These are phyloP conservation scores for Liopterus haemorrhoidalis DNA, from an alignment of 2,888 invertebrate species.

Conservation along the genomic window DNA sequence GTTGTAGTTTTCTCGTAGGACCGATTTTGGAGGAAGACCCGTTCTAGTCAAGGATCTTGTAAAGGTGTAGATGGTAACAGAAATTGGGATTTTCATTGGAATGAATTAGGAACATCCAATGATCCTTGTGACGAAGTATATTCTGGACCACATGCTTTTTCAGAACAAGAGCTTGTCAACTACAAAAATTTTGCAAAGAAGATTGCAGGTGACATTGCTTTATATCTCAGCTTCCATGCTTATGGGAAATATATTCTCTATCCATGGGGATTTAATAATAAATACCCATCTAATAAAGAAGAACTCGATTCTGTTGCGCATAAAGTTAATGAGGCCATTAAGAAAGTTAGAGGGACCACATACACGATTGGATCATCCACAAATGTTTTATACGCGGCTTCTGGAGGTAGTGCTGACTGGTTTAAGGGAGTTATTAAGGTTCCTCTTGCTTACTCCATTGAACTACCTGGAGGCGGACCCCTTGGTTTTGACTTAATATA, in stretches of 20 bases:
- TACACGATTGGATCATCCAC: slow-evolving; percentile 50
- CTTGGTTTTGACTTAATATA: slow-evolving; percentile 55
- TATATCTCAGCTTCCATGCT: slow-evolving; percentile 69
- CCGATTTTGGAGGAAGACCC: slow-evolving; percentile 65
- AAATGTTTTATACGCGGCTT: slow-evolving; percentile 48
- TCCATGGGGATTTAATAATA: slow-evolving; percentile 59
- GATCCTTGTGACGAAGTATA: slow-evolving; percentile 53
- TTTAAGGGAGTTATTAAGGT: slow-evolving; percentile 52
- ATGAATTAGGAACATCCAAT: slow-evolving; percentile 42
- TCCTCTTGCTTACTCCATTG: slow-evolving; percentile 57
- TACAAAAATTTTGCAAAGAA: slow-evolving; percentile 55
- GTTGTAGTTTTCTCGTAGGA: too few relatives aligned
- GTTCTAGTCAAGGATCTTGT: slow-evolving; percentile 54
- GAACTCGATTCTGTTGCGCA: slow-evolving; percentile 47
- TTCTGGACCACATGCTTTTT: slow-evolving; percentile 58
- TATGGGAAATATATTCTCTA: slow-evolving; percentile 63
- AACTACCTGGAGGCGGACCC: slow-evolving; percentile 52
- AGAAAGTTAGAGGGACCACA: slow-evolving; percentile 38
- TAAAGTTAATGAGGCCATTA: slow-evolving; percentile 46
- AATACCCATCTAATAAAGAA: slow-evolving; percentile 47
- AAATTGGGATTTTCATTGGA: slow-evolving; percentile 68
- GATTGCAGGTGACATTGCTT: slow-evolving; percentile 48
- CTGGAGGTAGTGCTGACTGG: slow-evolving; percentile 63
- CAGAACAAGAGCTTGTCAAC: slow-evolving; percentile 56
- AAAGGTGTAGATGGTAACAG: slow-evolving; percentile 69